phyloP scores from a whole-genome alignment of 2,888 invertebrate genomes.

The Polyploca ridens region DNA sequence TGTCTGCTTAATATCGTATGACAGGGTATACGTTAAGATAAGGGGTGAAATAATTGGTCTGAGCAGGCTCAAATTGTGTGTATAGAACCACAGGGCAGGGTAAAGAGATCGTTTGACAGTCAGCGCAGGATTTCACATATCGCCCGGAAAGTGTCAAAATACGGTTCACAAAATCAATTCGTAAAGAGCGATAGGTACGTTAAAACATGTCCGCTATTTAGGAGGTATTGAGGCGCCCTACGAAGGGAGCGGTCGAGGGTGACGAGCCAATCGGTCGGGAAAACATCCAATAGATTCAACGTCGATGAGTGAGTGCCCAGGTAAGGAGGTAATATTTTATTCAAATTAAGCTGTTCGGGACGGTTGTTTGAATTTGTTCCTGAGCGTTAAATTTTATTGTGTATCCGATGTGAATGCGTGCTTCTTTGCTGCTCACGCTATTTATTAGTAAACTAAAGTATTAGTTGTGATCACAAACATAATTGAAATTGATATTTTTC shows the following conservation, averaged over 20 bases:
- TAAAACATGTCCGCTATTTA: conserved; percentile 78
- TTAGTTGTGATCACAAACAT: neutral
- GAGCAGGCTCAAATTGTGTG: conserved; percentile 27
- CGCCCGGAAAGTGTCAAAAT: conserved; percentile 67
- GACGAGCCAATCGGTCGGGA: conserved; percentile 62
- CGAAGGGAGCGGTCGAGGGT: conserved; percentile 51
- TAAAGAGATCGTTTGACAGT: conserved; percentile 26
- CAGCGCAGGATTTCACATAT: conserved; percentile 55
- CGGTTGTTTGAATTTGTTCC: conserved; percentile 57
- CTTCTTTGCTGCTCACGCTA: neutral
- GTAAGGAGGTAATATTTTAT: conserved; percentile 70
- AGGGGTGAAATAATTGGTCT: conserved; percentile 31
- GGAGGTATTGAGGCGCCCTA: conserved; percentile 52
- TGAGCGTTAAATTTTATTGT: conserved; percentile 47
- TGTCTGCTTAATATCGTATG: conserved; percentile 30
- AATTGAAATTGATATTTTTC: neutral
- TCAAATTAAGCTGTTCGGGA: conserved; percentile 63
- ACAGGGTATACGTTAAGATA: conserved; percentile 35
- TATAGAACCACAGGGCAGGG: conserved; percentile 40
- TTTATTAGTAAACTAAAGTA: neutral
- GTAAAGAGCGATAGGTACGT: conserved; percentile 61
- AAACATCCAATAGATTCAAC: conserved; percentile 65
- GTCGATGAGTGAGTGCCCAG: conserved; percentile 61
- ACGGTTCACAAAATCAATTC: conserved; percentile 74
- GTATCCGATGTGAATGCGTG: conserved; percentile 17